Percentiles rank a stretch among this genome's conserved stretches.
Evolutionary conservation across 2,888 invertebrate species (phyloP).

Genomic region (Cephus runcator): DNA sequence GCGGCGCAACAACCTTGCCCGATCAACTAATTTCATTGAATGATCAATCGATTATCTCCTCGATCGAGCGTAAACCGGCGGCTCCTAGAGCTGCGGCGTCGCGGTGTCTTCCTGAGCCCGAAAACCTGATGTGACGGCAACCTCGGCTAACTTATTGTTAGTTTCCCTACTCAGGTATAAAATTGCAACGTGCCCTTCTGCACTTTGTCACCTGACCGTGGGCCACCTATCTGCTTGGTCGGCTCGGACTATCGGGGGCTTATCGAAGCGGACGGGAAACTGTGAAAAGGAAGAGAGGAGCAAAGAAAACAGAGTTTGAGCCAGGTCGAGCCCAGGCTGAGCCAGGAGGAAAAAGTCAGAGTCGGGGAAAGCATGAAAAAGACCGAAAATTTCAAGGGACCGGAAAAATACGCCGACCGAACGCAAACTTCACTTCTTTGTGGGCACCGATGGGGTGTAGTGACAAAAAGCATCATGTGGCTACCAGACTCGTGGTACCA

Average conservation of each 20-base stretch:
- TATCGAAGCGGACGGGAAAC: neutral
- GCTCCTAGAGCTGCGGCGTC: neutral
- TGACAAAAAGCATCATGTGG: neutral
- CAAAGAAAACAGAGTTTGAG: neutral
- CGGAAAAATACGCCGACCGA: neutral
- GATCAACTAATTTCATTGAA: slow-evolving; percentile 45
- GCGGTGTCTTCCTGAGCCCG: neutral
- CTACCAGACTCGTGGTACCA: neutral
- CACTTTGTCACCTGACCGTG: slow-evolving; percentile 7
- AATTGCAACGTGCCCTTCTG: slow-evolving; percentile 7
- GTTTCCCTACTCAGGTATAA: slow-evolving; percentile 7
- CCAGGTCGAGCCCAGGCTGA: neutral
- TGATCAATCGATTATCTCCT: slow-evolving; percentile 60
- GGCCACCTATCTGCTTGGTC: neutral
- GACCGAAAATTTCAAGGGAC: neutral
- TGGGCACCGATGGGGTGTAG: neutral
- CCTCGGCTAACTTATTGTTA: neutral
- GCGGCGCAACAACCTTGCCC: slow-evolving; percentile 12
- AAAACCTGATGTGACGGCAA: neutral
- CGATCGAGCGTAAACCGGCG: slow-evolving; percentile 49
- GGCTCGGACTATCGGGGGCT: neutral
- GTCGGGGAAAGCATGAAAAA: neutral
- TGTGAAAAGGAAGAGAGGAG: neutral
- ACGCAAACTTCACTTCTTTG: neutral
- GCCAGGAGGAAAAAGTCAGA: neutral